A percentile compares a stretch with the other conserved stretches of the same genome.
phyloP scores from a whole-genome alignment of 2,888 invertebrate species.

The Lamellibrachia columna region DNA sequence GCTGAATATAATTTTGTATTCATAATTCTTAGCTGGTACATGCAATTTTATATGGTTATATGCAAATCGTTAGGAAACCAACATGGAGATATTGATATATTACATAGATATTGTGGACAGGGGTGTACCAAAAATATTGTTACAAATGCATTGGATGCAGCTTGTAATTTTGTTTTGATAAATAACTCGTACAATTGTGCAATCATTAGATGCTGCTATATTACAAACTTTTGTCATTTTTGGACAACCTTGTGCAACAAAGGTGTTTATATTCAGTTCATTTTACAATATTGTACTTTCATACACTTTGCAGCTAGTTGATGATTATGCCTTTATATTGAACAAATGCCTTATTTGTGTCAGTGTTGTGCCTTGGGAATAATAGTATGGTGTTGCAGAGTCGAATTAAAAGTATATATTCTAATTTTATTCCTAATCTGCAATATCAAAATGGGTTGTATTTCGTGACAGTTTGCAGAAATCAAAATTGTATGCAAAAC shows the following conservation, averaged over 20 bases:
- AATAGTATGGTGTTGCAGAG: neutral
- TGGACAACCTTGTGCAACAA: slow-evolving; percentile 11
- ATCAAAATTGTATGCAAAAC: neutral
- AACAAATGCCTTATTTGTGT: neutral
- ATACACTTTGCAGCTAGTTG: neutral
- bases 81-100: neutral
- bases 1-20: neutral
- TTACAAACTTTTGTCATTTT: neutral
- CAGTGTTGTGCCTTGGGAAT: neutral
- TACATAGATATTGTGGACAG: neutral
- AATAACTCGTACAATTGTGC: neutral
- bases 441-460: neutral
- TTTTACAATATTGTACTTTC: neutral
- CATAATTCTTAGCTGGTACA: neutral
- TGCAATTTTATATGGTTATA: neutral
- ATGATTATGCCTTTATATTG: neutral
- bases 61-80: neutral
- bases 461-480: neutral
- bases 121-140: neutral
- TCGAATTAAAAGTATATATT: neutral
- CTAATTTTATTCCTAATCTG: neutral
- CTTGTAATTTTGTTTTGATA: neutral
- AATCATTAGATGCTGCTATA: slow-evolving; percentile 3
- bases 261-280: neutral
- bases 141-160: slow-evolving; percentile 9